phyloP scores from a whole-genome alignment of 2,888 invertebrate genomes.

The Eurytoma californica region DNA sequence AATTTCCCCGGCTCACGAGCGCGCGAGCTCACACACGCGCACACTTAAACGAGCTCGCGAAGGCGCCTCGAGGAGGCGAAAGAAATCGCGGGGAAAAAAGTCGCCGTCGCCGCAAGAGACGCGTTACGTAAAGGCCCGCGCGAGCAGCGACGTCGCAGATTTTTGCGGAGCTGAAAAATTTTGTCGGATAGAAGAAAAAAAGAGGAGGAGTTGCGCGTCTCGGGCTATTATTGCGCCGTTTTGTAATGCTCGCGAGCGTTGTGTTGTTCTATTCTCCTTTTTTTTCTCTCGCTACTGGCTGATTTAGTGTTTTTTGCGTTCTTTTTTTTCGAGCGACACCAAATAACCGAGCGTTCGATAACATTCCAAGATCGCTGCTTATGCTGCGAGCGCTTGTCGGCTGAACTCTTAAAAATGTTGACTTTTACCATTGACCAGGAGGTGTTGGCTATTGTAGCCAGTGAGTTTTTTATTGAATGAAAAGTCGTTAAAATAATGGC shows the following conservation, averaged over 20 bases:
- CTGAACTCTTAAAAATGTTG: no score
- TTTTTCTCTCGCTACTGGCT: no score
- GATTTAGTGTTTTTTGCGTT: no score
- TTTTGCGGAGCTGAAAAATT: conserved; percentile 25
- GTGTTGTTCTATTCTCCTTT: neutral
- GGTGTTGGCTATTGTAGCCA: no score
- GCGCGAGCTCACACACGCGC: neutral
- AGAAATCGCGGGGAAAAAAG: conserved; percentile 35
- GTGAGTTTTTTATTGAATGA: no score
- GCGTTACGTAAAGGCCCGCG: conserved; percentile 40
- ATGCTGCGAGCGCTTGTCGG: no score
- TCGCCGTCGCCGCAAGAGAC: conserved; percentile 2
- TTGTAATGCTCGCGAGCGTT: conserved; percentile 12
- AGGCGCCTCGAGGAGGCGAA: conserved; percentile 3
- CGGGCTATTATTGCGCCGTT: conserved; percentile 22
- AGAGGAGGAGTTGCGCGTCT: neutral
- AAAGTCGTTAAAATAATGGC: no score
- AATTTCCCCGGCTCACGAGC: conserved; percentile 26
- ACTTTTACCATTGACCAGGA: no score
- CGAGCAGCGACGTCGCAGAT: conserved; percentile 23
- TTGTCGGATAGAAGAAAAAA: neutral
- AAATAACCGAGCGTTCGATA: no score
- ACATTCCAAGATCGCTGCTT: no score
- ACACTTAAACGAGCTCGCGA: neutral
- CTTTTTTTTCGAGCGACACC: no score